Evolutionary conservation across 2,797 vertebrate species (phyloP).

Genomic region (Myoxocephalus aenaeus): DNA sequence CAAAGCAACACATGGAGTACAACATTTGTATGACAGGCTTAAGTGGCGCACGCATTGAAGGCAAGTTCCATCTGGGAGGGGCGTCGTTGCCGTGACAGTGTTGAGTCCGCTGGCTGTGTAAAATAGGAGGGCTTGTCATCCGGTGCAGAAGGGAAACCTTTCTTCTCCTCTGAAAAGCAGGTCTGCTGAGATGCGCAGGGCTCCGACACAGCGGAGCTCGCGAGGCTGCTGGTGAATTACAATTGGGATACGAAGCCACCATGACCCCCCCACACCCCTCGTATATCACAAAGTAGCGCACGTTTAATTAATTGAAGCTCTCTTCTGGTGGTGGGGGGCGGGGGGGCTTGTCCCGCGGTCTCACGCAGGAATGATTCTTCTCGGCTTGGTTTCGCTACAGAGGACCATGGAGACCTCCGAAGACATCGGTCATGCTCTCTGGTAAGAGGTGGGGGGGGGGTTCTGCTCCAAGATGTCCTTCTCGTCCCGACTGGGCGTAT

Average conservation of each 20-base stretch:
- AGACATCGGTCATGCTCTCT: constrained; percentile 77
- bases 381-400: constrained; percentile 45
- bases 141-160: constrained; percentile 47
- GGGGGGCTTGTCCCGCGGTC: not conserved
- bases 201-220: constrained; percentile 68
- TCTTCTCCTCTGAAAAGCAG: constrained; percentile 35
- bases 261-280: constrained; percentile 22
- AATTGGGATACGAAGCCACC: constrained; percentile 61
- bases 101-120: constrained; percentile 36
- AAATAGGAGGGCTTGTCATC: constrained; percentile 46
- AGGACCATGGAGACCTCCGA: constrained; percentile 73
- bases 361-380: constrained; percentile 47
- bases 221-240: constrained; percentile 74
- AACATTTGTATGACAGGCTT: not conserved
- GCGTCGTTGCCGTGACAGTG: constrained; percentile 32
- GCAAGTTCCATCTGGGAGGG: constrained; percentile 63
- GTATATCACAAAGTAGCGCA: not conserved
- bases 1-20: constrained; percentile 35
- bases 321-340: too few species aligned
- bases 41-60: constrained; percentile 41
- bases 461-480: constrained; percentile 64
- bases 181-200: constrained; percentile 72
- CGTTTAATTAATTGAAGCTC: constrained; percentile 2
- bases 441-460: constrained; percentile 63
- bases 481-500: constrained; percentile 48